Evolutionary conservation across 2,113 vertebrate genomes (phyloP).

Genomic region (Esox niger): DNA sequence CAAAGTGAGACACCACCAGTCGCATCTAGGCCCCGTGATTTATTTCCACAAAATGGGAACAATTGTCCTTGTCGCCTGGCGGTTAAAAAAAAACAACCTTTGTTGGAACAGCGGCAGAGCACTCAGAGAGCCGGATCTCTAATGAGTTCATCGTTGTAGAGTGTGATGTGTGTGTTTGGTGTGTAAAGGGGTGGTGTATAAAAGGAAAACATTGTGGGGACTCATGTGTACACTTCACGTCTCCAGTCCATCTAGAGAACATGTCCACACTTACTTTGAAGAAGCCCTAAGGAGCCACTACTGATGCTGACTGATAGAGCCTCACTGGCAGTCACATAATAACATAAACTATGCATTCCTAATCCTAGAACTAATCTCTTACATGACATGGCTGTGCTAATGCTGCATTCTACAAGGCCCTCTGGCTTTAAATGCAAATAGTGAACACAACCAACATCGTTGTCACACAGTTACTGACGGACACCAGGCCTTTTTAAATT

Average conservation of each 20-base stretch:
- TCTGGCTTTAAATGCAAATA: constrained; percentile 12
- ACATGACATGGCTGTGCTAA: neutral
- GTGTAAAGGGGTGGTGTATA: neutral
- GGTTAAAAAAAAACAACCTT: constrained; percentile 40
- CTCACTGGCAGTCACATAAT: neutral
- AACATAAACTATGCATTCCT: neutral
- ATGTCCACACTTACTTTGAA: too few species aligned
- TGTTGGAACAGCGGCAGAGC: constrained; percentile 34
- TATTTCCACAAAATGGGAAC: constrained; percentile 56
- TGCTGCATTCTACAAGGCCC: constrained; percentile 11
- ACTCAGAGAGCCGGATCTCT: constrained; percentile 27
- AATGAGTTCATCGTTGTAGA: constrained; percentile 42
- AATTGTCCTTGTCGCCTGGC: constrained; percentile 54
- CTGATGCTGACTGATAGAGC: neutral
- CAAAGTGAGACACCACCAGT: constrained; percentile 42
- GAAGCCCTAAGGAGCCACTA: neutral
- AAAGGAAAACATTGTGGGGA: constrained; percentile 14
- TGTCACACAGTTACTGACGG: neutral
- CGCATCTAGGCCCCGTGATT: constrained; percentile 56
- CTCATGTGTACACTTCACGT: neutral
- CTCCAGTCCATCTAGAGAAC: neutral
- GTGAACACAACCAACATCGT: neutral
- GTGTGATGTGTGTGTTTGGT: constrained; percentile 9
- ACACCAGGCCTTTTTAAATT: too few species aligned
- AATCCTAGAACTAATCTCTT: neutral